These are phyloP conservation scores for Merluccius polli DNA, from an alignment of 2,797 vertebrate genomes.

Conservation along the genomic window DNA sequence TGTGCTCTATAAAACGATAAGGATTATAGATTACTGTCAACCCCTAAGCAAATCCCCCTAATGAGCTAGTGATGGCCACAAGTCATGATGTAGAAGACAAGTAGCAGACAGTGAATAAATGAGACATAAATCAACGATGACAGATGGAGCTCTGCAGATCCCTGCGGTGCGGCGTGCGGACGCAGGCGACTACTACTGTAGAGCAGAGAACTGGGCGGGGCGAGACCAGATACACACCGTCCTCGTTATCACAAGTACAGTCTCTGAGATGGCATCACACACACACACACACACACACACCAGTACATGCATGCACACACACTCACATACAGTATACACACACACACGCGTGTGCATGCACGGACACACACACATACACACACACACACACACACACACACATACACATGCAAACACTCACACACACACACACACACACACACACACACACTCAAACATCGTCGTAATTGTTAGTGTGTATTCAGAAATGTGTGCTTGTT, in stretches of 20 bases:
- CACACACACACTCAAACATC: constrained; percentile 1
- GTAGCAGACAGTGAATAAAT: neutral
- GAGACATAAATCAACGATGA: neutral
- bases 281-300: neutral
- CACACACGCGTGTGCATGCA: neutral
- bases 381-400: neutral
- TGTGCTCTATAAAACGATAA: neutral
- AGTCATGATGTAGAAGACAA: no score
- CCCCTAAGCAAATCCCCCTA: neutral
- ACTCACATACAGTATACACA: neutral
- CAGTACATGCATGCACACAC: neutral
- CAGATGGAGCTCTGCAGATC: constrained; percentile 65
- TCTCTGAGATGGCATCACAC: neutral
- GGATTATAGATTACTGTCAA: neutral
- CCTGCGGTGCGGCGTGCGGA: constrained; percentile 56
- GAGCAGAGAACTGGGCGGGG: constrained; percentile 68
- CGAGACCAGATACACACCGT: constrained; percentile 54
- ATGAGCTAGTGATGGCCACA: no score
- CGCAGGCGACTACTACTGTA: constrained; percentile 70
- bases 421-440: constrained; percentile 4
- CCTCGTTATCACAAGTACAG: constrained; percentile 62
- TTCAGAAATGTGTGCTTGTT: neutral
- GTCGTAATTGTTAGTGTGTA: neutral
- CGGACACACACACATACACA: constrained; percentile 1
- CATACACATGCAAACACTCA: neutral